A percentile compares a stretch with the other conserved stretches of the same genome.
These are phyloP conservation scores for Galago senegalensis DNA, from an alignment of 2,797 vertebrate species.

Conservation along the genomic window DNA sequence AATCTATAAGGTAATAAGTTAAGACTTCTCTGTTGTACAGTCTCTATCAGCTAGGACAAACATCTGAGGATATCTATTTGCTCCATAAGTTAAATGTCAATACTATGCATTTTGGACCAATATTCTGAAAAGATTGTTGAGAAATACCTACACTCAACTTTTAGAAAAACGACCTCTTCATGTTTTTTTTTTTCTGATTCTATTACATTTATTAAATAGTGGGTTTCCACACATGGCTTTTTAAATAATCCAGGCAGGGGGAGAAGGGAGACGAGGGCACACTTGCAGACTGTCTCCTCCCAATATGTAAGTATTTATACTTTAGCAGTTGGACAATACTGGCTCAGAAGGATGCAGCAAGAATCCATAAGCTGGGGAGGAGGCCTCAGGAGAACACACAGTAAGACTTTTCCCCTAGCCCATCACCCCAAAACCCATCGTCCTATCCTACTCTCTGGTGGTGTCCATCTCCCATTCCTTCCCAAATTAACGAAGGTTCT, in stretches of 20 bases:
- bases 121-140: neutral
- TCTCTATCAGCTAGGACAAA: neutral
- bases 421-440: slow-evolving; percentile 55
- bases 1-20: neutral
- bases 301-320: slow-evolving; percentile 85
- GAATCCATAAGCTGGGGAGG: slow-evolving; percentile 70
- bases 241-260: slow-evolving; percentile 84
- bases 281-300: slow-evolving; percentile 65
- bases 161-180: neutral
- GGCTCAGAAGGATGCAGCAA: slow-evolving; percentile 80
- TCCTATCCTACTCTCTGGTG: slow-evolving; percentile 73
- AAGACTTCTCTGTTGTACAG: neutral
- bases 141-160: neutral
- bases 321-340: slow-evolving; percentile 77
- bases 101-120: neutral
- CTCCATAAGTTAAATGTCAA: neutral
- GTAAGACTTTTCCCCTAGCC: slow-evolving; percentile 72
- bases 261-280: slow-evolving; percentile 77
- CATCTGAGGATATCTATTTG: neutral
- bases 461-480: slow-evolving; percentile 74
- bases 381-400: slow-evolving; percentile 73
- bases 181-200: slow-evolving; percentile 46
- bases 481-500: slow-evolving; percentile 74
- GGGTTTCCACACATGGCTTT: slow-evolving; percentile 83
- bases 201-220: slow-evolving; percentile 84